A percentile compares a stretch with the other conserved stretches of the same genome.
phyloP scores from a whole-genome alignment of 2,113 vertebrate genomes.

The Synchiropus splendidus region DNA sequence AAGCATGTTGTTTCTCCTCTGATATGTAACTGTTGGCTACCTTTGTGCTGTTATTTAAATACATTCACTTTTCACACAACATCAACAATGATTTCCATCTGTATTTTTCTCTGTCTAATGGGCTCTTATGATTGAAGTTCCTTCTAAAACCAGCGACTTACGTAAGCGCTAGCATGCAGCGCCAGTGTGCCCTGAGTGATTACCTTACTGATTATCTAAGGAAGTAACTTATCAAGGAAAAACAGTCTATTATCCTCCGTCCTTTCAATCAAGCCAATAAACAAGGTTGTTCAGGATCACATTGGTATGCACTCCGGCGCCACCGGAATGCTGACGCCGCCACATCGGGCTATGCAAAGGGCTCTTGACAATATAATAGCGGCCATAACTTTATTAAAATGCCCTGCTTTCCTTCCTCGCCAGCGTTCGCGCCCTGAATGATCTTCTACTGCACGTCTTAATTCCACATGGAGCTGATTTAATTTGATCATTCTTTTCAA shows the following conservation, averaged over 20 bases:
- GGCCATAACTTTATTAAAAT: constrained; percentile 51
- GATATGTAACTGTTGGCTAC: too few relatives aligned
- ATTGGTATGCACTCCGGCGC: constrained; percentile 27
- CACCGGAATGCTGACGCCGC: constrained; percentile 14
- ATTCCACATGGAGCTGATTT: constrained; percentile 3
- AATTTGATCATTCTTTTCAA: background rate
- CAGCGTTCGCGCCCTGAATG: background rate
- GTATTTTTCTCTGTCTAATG: too few relatives aligned
- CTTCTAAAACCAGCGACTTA: too few relatives aligned
- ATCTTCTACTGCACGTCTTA: constrained; percentile 4
- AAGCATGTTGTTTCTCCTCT: too few relatives aligned
- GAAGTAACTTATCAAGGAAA: constrained; percentile 16
- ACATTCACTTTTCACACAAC: too few relatives aligned
- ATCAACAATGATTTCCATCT: too few relatives aligned
- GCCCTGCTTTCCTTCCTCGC: constrained; percentile 23
- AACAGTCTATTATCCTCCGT: constrained; percentile 18
- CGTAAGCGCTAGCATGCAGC: background rate
- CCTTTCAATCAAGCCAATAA: constrained; percentile 46
- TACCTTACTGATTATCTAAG: constrained; percentile 8
- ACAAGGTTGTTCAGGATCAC: constrained; percentile 33
- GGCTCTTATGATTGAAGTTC: too few relatives aligned
- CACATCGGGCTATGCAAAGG: constrained; percentile 12
- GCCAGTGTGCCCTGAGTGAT: constrained; percentile 4
- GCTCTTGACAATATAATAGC: constrained; percentile 42
- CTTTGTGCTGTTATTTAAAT: too few relatives aligned